Conservation (phyloP, 2,888 invertebrate species). For the Glyphotaelius pellucidus region DNA sequence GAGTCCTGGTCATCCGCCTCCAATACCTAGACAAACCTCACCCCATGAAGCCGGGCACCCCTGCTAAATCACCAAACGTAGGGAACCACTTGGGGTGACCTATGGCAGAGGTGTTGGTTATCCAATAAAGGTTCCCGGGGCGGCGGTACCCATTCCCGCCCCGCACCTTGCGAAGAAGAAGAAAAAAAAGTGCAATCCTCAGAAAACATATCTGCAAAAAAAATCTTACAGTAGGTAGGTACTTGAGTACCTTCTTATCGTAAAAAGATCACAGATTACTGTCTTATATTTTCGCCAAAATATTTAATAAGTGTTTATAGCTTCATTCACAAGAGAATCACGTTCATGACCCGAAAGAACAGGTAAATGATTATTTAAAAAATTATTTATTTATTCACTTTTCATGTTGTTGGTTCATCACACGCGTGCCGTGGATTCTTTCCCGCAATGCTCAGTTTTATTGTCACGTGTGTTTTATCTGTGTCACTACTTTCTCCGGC, state of each 20-base stretch:
- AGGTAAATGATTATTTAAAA: neutral
- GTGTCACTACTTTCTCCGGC: slow-evolving; percentile 38
- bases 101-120: too few relatives aligned
- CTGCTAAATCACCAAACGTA: too few relatives aligned
- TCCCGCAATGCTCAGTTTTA: neutral
- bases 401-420: neutral
- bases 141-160: too few relatives aligned
- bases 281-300: neutral
- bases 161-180: too few relatives aligned
- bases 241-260: neutral
- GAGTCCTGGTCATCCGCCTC: too few relatives aligned
- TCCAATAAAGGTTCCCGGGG: too few relatives aligned
- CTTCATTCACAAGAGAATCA: neutral
- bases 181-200: neutral
- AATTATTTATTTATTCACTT: neutral
- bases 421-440: neutral
- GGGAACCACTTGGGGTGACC: too few relatives aligned
- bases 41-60: too few relatives aligned
- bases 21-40: too few relatives aligned
- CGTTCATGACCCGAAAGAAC: neutral
- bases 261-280: neutral
- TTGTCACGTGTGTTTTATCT: slow-evolving; percentile 3
- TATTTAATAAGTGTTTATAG: neutral
- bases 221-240: neutral
- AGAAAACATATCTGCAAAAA: neutral